These are phyloP conservation scores for Caenorhabditis macrosperma DNA, from an alignment of 2,888 invertebrate genomes.

Conservation along the genomic window DNA sequence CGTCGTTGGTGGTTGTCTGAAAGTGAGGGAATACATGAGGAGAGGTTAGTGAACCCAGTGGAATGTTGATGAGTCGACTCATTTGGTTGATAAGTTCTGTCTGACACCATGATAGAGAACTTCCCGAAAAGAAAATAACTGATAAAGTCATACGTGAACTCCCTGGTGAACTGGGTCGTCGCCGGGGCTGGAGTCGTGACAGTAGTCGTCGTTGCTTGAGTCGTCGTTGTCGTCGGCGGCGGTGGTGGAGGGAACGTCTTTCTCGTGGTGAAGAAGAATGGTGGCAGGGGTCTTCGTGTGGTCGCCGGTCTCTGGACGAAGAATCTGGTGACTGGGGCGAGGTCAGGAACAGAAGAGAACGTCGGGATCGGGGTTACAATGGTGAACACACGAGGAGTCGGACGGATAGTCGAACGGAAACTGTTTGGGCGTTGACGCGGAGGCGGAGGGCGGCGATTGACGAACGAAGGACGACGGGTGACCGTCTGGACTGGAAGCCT, in stretches of 20 bases:
- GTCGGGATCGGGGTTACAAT: slow-evolving; percentile 52
- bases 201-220: slow-evolving; percentile 43
- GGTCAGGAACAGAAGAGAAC: slow-evolving; percentile 41
- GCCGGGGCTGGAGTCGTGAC: slow-evolving; percentile 46
- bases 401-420: slow-evolving; percentile 54
- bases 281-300: slow-evolving; percentile 28
- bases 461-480: slow-evolving; percentile 45
- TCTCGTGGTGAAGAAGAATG: slow-evolving; percentile 45
- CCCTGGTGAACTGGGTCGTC: slow-evolving; percentile 47
- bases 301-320: slow-evolving; percentile 38
- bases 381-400: slow-evolving; percentile 48
- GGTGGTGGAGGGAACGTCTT: slow-evolving; percentile 35
- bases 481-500: slow-evolving; percentile 28
- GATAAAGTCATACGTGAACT: slow-evolving; percentile 47
- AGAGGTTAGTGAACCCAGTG: slow-evolving; percentile 19
- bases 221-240: slow-evolving; percentile 15
- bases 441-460: slow-evolving; percentile 44
- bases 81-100: slow-evolving; percentile 23
- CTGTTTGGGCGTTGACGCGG: slow-evolving; percentile 29
- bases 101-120: slow-evolving; percentile 11
- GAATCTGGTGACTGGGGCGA: slow-evolving; percentile 48
- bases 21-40: background rate
- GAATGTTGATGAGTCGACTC: background rate
- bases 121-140: slow-evolving; percentile 6
- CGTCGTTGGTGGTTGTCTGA: slow-evolving; percentile 53